These are phyloP conservation scores for Lochmaea crataegi DNA, from an alignment of 2,888 invertebrate species.

Conservation along the genomic window DNA sequence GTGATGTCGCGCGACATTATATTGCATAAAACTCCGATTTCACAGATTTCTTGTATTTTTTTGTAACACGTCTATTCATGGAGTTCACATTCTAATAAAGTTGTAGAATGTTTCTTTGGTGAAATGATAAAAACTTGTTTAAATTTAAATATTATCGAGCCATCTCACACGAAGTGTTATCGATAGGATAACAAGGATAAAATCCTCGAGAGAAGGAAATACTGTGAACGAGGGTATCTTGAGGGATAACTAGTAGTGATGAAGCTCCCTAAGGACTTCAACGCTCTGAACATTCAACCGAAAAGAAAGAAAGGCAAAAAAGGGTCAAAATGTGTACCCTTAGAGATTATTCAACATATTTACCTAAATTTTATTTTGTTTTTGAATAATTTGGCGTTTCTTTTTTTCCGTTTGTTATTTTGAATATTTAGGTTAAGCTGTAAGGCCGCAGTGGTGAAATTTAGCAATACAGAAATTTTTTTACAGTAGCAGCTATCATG, in stretches of 20 bases:
- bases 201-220: conserved; percentile 10
- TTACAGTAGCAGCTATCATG: no score
- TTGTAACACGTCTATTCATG: no score
- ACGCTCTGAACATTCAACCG: not conserved
- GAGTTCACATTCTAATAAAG: no score
- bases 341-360: not conserved
- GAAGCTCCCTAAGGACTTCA: conserved; percentile 13
- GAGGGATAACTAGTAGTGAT: conserved; percentile 2
- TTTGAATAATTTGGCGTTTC: not conserved
- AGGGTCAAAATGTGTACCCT: not conserved
- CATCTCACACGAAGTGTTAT: conserved; percentile 9
- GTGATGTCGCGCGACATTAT: no score
- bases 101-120: not conserved
- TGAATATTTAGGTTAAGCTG: not conserved
- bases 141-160: conserved; percentile 10
- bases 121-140: conserved; percentile 8
- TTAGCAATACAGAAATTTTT: no score
- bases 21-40: no score
- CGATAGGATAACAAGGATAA: conserved; percentile 12
- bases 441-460: no score
- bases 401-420: not conserved
- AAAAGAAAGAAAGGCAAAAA: not conserved
- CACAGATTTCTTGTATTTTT: not conserved
- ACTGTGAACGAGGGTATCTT: conserved; percentile 1
- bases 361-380: not conserved